phyloP scores from a whole-genome alignment of 2,113 vertebrate species.

The Psophia crepitans region DNA sequence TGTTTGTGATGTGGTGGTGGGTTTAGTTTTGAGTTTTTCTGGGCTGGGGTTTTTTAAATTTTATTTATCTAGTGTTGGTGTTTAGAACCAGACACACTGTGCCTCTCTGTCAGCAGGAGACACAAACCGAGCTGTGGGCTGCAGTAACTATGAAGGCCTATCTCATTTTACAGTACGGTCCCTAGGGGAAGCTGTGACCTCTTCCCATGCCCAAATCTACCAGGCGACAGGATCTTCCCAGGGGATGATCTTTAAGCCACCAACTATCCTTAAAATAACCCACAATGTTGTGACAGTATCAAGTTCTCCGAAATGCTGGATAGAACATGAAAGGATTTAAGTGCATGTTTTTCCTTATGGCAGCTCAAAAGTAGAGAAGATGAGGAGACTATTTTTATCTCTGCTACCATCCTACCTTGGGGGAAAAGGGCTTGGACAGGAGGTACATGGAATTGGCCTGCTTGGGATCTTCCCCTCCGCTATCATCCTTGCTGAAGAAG shows the following conservation, averaged over 20 bases:
- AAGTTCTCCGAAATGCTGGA: not conserved
- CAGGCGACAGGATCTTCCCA: not conserved
- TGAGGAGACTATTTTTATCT: not conserved
- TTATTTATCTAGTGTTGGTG: not conserved
- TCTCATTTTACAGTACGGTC: rapidly evolving
- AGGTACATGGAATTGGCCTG: not conserved
- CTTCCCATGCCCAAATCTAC: not conserved
- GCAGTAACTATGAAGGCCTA: too few species aligned
- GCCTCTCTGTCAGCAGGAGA: not conserved
- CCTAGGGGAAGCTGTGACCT: not conserved
- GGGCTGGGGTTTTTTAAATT: too few species aligned
- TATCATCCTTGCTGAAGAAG: not conserved
- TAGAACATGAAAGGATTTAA: not conserved
- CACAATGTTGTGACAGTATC: not conserved
- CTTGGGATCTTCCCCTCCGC: not conserved
- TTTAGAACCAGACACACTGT: not conserved
- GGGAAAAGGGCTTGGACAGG: not conserved
- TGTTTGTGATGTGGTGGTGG: too few species aligned
- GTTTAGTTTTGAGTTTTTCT: too few species aligned
- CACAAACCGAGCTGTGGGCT: not conserved
- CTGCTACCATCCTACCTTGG: not conserved
- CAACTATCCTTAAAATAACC: not conserved
- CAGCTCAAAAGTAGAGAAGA: not conserved
- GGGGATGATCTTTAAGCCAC: not conserved
- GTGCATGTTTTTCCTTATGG: not conserved